These are phyloP conservation scores for Ostrea denselamellosa DNA, from an alignment of 1,140 invertebrate genomes.

Conservation along the genomic window DNA sequence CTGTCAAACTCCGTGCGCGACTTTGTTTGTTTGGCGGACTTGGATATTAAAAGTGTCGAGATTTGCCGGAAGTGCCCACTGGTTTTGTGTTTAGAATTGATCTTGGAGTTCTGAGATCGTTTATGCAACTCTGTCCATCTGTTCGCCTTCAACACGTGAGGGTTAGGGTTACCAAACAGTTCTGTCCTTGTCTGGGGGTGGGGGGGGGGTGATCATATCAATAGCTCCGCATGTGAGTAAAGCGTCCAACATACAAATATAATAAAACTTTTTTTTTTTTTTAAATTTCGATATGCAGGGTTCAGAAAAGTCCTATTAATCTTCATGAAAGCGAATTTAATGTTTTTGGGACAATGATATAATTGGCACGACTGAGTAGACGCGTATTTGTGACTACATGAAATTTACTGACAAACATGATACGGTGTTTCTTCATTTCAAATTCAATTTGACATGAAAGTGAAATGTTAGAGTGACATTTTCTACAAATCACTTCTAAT, in stretches of 20 bases:
- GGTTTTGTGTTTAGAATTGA: slow-evolving; percentile 14
- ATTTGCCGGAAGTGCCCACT: slow-evolving; percentile 30
- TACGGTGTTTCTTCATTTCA: slow-evolving; percentile 11
- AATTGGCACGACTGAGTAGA: background rate
- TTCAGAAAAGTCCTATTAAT: background rate
- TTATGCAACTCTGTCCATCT: slow-evolving; percentile 15
- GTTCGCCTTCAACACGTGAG: background rate
- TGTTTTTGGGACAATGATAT: background rate
- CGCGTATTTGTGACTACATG: slow-evolving; percentile 28
- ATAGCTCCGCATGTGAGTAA: background rate
- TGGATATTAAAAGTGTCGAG: slow-evolving; percentile 29
- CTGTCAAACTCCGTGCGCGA: slow-evolving; percentile 15
- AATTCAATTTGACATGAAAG: slow-evolving; percentile 28
- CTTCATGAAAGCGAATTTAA: slow-evolving; percentile 19
- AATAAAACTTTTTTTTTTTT: no score
- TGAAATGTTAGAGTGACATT: slow-evolving; percentile 33
- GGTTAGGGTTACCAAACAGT: background rate
- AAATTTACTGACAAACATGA: background rate
- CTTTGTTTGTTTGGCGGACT: slow-evolving; percentile 31
- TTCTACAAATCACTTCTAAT: slow-evolving; percentile 25
- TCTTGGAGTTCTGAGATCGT: background rate
- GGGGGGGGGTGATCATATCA: background rate
- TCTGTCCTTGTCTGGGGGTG: background rate
- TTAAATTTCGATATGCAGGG: background rate
- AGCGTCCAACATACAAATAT: background rate